These are phyloP conservation scores for Choloepus hoffmanni DNA, from an alignment of 2,113 vertebrate species.

Conservation along the genomic window DNA sequence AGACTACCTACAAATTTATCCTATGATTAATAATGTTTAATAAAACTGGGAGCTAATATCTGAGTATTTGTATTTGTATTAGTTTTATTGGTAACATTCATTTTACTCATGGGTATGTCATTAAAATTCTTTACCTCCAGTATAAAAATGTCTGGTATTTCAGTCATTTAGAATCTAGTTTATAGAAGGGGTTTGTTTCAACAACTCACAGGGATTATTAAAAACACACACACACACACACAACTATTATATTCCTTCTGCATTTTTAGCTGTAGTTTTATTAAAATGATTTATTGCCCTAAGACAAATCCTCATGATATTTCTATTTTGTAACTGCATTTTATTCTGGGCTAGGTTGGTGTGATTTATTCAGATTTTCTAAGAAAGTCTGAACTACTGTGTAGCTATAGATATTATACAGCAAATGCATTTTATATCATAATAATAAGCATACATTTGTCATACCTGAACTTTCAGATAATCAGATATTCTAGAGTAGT, in stretches of 20 bases:
- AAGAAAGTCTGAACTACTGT: conserved; percentile 12
- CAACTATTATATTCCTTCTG: neutral
- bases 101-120: neutral
- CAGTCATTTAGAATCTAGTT: neutral
- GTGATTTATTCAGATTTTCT: conserved; percentile 62
- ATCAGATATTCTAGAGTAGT: conserved; percentile 57
- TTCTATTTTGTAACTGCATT: conserved; percentile 28
- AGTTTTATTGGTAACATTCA: neutral
- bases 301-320: conserved; percentile 60
- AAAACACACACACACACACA: neutral
- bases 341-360: neutral
- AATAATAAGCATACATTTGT: conserved; percentile 65
- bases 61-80: neutral
- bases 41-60: neutral
- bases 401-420: conserved; percentile 10
- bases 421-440: conserved; percentile 52
- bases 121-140: neutral
- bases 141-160: neutral
- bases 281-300: conserved; percentile 60
- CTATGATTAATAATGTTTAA: neutral
- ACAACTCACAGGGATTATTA: neutral
- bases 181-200: conserved; percentile 34
- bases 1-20: neutral
- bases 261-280: conserved; percentile 57
- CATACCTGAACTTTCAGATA: conserved; percentile 21